Conservation (phyloP, 1,140 invertebrate species). For the Scaptomyza pallida region DNA sequence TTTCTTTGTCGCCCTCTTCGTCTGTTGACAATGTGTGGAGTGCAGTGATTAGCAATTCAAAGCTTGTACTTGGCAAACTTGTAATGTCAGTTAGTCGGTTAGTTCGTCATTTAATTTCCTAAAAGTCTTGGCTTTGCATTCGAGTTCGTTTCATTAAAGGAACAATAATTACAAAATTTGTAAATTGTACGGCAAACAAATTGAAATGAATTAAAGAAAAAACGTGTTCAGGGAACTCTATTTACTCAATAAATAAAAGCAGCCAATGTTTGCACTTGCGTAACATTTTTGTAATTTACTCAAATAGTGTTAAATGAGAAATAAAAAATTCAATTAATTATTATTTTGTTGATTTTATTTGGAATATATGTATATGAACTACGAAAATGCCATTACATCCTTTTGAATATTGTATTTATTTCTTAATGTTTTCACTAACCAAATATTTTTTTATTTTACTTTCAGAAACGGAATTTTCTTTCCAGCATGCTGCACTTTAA, state of each 20-base stretch:
- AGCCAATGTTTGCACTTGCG: background rate
- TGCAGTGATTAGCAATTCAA: slow-evolving; percentile 36
- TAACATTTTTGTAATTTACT: too few relatives aligned
- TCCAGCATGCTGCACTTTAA: background rate
- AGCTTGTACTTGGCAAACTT: slow-evolving; percentile 2
- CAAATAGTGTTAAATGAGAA: too few relatives aligned
- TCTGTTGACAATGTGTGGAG: slow-evolving; percentile 27
- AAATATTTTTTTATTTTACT: slow-evolving; percentile 2
- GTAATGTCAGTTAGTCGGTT: background rate
- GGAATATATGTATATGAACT: too few relatives aligned
- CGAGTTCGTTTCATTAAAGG: background rate
- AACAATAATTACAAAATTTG: background rate
- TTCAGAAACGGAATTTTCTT: slow-evolving; percentile 20
- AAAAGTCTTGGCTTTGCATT: background rate
- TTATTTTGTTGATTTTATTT: background rate
- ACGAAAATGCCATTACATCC: too few relatives aligned
- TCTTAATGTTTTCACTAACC: background rate
- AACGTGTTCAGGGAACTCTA: background rate
- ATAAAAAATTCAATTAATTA: background rate
- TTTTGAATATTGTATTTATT: too few relatives aligned
- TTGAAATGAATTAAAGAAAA: background rate
- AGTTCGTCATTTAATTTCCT: background rate
- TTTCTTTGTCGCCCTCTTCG: background rate
- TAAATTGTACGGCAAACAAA: background rate
- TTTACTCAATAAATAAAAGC: background rate